These are phyloP conservation scores for Pharmacophagus antenor DNA, from an alignment of 2,888 invertebrate genomes.

Conservation along the genomic window DNA sequence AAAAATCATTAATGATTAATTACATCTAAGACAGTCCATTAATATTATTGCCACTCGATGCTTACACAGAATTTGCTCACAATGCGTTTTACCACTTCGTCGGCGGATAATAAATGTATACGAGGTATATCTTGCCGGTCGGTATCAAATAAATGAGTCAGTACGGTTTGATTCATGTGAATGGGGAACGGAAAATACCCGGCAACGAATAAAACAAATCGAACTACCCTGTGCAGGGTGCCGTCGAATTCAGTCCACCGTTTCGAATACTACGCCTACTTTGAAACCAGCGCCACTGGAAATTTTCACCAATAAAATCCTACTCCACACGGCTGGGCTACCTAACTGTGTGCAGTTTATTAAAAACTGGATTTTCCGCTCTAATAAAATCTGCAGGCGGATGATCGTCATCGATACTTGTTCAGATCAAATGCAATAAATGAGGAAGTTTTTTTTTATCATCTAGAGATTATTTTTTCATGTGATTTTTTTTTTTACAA, in stretches of 20 bases:
- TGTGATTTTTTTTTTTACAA: neutral
- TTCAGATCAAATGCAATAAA: constrained; percentile 11
- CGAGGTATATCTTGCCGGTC: constrained; percentile 57
- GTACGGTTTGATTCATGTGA: constrained; percentile 76
- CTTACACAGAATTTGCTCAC: constrained; percentile 19
- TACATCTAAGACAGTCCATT: constrained; percentile 10
- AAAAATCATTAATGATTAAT: constrained; percentile 12
- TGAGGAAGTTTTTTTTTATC: neutral
- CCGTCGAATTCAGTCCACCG: constrained; percentile 43
- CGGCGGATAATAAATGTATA: constrained; percentile 30
- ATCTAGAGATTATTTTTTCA: neutral
- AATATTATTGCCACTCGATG: constrained; percentile 22
- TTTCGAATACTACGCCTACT: constrained; percentile 43
- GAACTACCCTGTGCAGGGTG: constrained; percentile 53
- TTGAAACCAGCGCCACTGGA: constrained; percentile 32
- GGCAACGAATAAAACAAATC: constrained; percentile 72
- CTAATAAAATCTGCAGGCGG: constrained; percentile 25
- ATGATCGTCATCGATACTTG: constrained; percentile 13
- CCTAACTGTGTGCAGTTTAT: constrained; percentile 28
- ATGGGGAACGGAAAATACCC: constrained; percentile 70
- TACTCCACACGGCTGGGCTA: constrained; percentile 3
- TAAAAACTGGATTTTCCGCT: constrained; percentile 25
- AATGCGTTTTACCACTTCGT: constrained; percentile 33
- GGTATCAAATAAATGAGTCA: constrained; percentile 77
- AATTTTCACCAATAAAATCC: constrained; percentile 36